These are phyloP conservation scores for Drosophila lacteicornis DNA, from an alignment of 1,140 invertebrate genomes.

Conservation along the genomic window DNA sequence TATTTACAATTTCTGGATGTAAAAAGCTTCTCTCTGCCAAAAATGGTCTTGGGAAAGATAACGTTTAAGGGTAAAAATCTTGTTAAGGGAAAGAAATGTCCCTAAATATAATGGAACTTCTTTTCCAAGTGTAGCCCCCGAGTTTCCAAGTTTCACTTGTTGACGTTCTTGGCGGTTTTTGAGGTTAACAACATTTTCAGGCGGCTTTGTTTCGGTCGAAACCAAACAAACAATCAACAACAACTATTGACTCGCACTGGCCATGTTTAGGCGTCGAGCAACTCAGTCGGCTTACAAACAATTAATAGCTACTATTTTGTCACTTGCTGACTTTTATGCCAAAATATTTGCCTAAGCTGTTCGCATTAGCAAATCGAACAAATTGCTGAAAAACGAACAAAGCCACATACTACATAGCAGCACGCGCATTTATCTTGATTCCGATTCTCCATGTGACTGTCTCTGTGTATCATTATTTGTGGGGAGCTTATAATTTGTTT, in stretches of 20 bases:
- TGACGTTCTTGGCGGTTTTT: slow-evolving; percentile 83
- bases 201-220: slow-evolving; percentile 59
- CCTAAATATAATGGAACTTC: not conserved
- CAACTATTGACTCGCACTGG: slow-evolving; percentile 69
- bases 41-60: too few relatives aligned
- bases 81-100: not conserved
- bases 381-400: slow-evolving; percentile 54
- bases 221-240: slow-evolving; percentile 33
- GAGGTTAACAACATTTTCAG: slow-evolving; percentile 79
- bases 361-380: slow-evolving; percentile 68
- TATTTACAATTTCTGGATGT: too few relatives aligned
- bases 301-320: slow-evolving; percentile 79
- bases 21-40: too few relatives aligned
- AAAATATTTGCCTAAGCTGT: slow-evolving; percentile 76
- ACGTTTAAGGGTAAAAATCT: too few relatives aligned
- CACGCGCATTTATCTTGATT: slow-evolving; percentile 46
- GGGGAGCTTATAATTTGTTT: slow-evolving; percentile 59
- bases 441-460: slow-evolving; percentile 30
- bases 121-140: slow-evolving; percentile 6
- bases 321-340: slow-evolving; percentile 68
- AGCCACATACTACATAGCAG: slow-evolving; percentile 32
- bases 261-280: slow-evolving; percentile 61
- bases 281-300: slow-evolving; percentile 62
- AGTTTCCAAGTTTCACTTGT: slow-evolving; percentile 62
- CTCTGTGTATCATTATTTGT: slow-evolving; percentile 45